These are phyloP conservation scores for Rallus crepitans DNA, from an alignment of 2,797 vertebrate genomes.

Conservation along the genomic window DNA sequence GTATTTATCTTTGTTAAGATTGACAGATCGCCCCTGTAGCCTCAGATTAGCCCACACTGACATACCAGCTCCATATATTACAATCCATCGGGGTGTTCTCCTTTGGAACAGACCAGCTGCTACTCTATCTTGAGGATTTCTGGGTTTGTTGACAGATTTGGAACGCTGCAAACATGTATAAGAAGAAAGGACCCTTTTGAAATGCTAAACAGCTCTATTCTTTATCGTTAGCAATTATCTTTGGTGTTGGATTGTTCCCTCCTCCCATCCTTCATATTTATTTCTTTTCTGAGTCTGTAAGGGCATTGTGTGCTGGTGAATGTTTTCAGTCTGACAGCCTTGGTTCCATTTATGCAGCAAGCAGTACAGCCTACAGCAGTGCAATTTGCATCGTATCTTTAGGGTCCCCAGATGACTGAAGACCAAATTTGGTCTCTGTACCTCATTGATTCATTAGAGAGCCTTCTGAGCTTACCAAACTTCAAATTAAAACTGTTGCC, in stretches of 20 bases:
- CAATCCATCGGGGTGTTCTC: constrained; percentile 45
- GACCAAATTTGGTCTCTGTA: not conserved
- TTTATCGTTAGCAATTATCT: constrained; percentile 31
- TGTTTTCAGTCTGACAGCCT: not conserved
- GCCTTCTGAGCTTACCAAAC: not conserved
- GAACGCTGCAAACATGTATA: not conserved
- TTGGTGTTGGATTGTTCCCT: not conserved
- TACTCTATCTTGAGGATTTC: constrained; percentile 19
- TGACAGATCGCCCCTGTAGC: constrained; percentile 54
- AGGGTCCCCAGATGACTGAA: not conserved
- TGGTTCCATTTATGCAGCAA: not conserved
- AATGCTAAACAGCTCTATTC: constrained; percentile 44
- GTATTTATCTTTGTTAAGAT: constrained; percentile 77
- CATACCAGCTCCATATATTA: constrained; percentile 33
- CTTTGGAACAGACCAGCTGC: constrained; percentile 49
- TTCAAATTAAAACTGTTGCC: not conserved
- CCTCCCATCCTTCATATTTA: not conserved
- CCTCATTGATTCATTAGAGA: not conserved
- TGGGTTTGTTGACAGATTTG: not conserved
- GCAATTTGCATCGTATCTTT: not conserved
- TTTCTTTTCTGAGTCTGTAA: not conserved
- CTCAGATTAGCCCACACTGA: constrained; percentile 58
- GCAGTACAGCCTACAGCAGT: not conserved
- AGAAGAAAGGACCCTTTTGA: constrained; percentile 35
- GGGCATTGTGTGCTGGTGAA: not conserved